Evolutionary conservation across 2,888 invertebrate genomes (phyloP).

Genomic region (Neoaliturus tenellus): DNA sequence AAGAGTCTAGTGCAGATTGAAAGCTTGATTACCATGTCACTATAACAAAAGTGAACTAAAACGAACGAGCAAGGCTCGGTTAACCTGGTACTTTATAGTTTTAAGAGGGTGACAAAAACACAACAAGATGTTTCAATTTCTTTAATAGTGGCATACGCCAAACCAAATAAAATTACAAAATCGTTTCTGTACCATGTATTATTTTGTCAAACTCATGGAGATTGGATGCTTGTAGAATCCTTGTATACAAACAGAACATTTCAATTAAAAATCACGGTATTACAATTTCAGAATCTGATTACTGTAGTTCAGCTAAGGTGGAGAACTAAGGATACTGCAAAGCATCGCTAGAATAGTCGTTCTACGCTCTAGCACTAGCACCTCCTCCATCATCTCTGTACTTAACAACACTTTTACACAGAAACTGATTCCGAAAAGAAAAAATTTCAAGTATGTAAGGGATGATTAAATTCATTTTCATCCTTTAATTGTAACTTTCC

Average conservation of each 20-base stretch:
- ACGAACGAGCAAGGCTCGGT: too few species aligned
- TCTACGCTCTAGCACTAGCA: conserved; percentile 21
- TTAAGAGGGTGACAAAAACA: neutral
- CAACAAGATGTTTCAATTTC: neutral
- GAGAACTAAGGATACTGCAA: conserved; percentile 20
- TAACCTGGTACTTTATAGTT: too few species aligned
- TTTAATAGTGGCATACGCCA: conserved; percentile 45
- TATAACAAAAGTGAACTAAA: too few species aligned
- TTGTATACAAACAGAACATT: neutral
- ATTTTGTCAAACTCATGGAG: neutral
- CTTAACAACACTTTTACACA: neutral
- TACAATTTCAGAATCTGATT: conserved; percentile 9
- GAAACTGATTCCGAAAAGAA: neutral
- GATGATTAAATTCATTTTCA: too few species aligned
- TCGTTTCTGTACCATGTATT: conserved; percentile 11
- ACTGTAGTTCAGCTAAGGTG: neutral
- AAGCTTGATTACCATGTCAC: too few species aligned
- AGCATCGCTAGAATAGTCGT: conserved; percentile 29
- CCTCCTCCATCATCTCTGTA: conserved; percentile 38
- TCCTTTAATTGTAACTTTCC: too few species aligned
- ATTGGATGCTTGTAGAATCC: neutral
- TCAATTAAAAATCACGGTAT: neutral
- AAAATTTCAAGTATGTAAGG: too few species aligned
- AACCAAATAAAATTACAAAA: conserved; percentile 42
- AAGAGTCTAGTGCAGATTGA: too few species aligned